phyloP scores from a whole-genome alignment of 2,888 invertebrate species.

The Pristionchus arcanus region DNA sequence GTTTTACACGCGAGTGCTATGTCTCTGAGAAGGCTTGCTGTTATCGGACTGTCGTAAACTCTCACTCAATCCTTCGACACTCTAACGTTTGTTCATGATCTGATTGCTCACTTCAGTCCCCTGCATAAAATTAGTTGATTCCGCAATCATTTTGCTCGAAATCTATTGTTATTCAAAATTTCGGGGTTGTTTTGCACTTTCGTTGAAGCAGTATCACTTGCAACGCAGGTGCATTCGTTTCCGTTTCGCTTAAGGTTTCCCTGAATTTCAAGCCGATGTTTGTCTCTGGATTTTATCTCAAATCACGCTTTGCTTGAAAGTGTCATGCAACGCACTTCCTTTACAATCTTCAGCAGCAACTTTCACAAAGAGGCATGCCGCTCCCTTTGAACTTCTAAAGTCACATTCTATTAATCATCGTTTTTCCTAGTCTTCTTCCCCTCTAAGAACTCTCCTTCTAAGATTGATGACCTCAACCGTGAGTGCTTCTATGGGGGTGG shows the following conservation, averaged over 20 bases:
- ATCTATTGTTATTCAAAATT: not conserved
- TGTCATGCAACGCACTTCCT: not conserved
- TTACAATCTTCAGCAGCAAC: not conserved
- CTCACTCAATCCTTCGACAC: not conserved
- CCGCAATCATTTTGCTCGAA: not conserved
- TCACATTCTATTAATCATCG: not conserved
- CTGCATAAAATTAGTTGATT: not conserved
- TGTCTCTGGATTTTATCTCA: not conserved
- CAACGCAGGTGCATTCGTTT: not conserved
- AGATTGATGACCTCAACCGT: not conserved
- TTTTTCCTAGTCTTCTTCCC: not conserved
- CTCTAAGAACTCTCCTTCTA: not conserved
- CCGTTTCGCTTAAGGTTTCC: not conserved
- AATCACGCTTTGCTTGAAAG: not conserved
- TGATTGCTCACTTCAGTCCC: not conserved
- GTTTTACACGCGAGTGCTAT: not conserved
- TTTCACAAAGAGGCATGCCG: not conserved
- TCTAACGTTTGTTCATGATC: not conserved
- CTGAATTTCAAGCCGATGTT: not conserved
- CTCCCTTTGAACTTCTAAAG: not conserved
- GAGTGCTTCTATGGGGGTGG: slow-evolving; percentile 27
- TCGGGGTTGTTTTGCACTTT: not conserved
- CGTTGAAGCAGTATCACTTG: not conserved
- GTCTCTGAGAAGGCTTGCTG: not conserved
- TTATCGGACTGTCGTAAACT: slow-evolving; percentile 40